Conservation (phyloP, 2,113 vertebrate species). For the Colossoma macropomum region DNA sequence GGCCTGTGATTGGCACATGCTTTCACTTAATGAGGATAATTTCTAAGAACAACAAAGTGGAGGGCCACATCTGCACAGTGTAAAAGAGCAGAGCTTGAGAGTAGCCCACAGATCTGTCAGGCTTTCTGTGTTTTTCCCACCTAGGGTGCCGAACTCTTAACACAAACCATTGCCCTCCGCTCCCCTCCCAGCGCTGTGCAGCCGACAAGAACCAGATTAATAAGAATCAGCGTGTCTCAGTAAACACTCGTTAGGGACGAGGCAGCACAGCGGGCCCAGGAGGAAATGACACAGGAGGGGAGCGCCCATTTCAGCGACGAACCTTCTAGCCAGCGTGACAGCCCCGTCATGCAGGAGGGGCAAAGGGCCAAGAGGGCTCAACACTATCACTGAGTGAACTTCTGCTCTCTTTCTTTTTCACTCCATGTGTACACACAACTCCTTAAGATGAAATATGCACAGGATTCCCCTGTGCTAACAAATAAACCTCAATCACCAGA, state of each 20-base stretch:
- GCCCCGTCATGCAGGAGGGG: slow-evolving; percentile 71
- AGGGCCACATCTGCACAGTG: slow-evolving; percentile 90
- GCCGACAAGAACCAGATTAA: slow-evolving; percentile 93
- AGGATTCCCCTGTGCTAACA: slow-evolving; percentile 30
- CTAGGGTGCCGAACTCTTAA: slow-evolving; percentile 66
- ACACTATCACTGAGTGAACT: slow-evolving; percentile 49
- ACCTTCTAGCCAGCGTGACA: slow-evolving; percentile 42
- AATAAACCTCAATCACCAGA: slow-evolving; percentile 40
- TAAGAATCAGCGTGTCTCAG: slow-evolving; percentile 88
- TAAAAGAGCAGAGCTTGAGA: slow-evolving; percentile 75
- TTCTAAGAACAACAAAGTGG: slow-evolving; percentile 94
- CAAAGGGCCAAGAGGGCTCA: slow-evolving; percentile 63
- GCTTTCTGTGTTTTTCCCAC: slow-evolving; percentile 75
- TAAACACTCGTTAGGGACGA: slow-evolving; percentile 84
- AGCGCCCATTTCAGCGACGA: background rate
- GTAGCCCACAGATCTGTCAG: slow-evolving; percentile 84
- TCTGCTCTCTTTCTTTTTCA: background rate
- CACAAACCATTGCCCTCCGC: slow-evolving; percentile 59
- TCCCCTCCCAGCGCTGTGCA: slow-evolving; percentile 54
- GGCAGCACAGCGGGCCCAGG: slow-evolving; percentile 65
- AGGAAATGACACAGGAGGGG: slow-evolving; percentile 62
- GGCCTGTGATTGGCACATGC: slow-evolving; percentile 95
- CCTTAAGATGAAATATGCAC: background rate
- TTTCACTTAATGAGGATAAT: slow-evolving; percentile 98
- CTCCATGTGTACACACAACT: background rate